A percentile compares a stretch with the other conserved stretches of the same genome.
phyloP scores from a whole-genome alignment of 37 sponge, comb jelly and placozoan species.

The Crambe crambe region DNA sequence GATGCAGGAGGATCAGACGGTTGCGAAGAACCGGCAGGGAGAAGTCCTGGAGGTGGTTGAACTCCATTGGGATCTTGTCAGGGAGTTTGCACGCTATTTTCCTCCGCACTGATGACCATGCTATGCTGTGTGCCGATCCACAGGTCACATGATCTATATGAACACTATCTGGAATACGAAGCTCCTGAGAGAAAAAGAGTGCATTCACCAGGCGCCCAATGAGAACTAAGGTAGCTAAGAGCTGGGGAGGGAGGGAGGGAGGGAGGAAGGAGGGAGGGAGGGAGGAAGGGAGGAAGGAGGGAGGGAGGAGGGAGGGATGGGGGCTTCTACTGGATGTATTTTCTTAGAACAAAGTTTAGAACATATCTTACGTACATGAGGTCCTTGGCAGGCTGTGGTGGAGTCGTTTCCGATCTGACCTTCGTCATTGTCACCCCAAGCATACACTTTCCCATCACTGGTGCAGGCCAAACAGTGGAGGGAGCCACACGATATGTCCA shows the following conservation, averaged over 20 bases:
- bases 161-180: conserved; percentile 57
- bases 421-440: conserved; percentile 99
- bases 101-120: conserved; percentile 80
- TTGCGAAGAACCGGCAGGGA: conserved; percentile 68
- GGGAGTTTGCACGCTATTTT: conserved; percentile 69
- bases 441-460: conserved; percentile 75
- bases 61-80: conserved; percentile 80
- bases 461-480: conserved; percentile 89
- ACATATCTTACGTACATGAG: conserved; percentile 39
- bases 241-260: background rate
- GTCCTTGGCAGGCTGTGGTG: conserved; percentile 62
- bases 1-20: conserved; percentile 84
- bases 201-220: background rate
- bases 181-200: conserved; percentile 12
- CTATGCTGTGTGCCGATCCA: conserved; percentile 94
- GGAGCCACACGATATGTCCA: conserved; percentile 87
- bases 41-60: conserved; percentile 73
- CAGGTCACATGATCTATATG: conserved; percentile 88
- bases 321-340: background rate
- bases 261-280: background rate
- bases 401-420: conserved; percentile 95
- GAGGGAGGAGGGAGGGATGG: background rate
- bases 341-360: background rate
- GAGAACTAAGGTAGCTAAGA: background rate
- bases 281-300: background rate